These are phyloP conservation scores for Macquaria australasica DNA, from an alignment of 2,113 vertebrate genomes.

Conservation along the genomic window DNA sequence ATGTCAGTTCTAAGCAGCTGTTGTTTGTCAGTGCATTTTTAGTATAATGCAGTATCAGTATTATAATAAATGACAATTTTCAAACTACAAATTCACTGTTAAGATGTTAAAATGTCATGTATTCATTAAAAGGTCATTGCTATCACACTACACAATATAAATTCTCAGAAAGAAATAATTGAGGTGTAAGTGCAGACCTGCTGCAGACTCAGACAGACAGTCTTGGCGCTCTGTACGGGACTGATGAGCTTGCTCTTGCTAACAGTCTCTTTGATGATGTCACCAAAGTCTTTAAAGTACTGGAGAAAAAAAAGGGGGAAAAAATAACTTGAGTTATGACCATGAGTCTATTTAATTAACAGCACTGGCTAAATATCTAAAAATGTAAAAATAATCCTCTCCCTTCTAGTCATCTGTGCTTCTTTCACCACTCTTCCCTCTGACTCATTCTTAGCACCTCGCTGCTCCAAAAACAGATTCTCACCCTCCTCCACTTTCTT, in stretches of 20 bases:
- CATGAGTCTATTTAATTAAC: slow-evolving; percentile 18
- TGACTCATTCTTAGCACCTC: slow-evolving; percentile 62
- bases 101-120: too few relatives aligned
- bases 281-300: slow-evolving; percentile 91
- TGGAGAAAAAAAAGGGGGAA: slow-evolving; percentile 70
- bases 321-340: background rate
- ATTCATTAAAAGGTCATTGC: background rate
- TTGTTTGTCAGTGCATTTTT: background rate
- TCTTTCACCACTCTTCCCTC: slow-evolving; percentile 46
- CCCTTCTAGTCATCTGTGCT: slow-evolving; percentile 10
- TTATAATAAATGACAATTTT: too few relatives aligned
- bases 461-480: slow-evolving; percentile 48
- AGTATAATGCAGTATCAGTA: too few relatives aligned
- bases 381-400: slow-evolving; percentile 31
- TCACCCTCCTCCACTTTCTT: slow-evolving; percentile 61
- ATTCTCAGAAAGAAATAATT: too few relatives aligned
- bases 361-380: slow-evolving; percentile 2
- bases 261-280: slow-evolving; percentile 93
- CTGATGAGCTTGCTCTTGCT: slow-evolving; percentile 85
- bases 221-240: slow-evolving; percentile 87
- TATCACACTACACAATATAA: background rate
- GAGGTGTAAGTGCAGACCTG: slow-evolving; percentile 83
- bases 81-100: too few relatives aligned
- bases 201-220: slow-evolving; percentile 88
- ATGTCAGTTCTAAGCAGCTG: background rate